These are phyloP conservation scores for Drymonia ruficornis DNA, from an alignment of 2,888 invertebrate species.

Conservation along the genomic window DNA sequence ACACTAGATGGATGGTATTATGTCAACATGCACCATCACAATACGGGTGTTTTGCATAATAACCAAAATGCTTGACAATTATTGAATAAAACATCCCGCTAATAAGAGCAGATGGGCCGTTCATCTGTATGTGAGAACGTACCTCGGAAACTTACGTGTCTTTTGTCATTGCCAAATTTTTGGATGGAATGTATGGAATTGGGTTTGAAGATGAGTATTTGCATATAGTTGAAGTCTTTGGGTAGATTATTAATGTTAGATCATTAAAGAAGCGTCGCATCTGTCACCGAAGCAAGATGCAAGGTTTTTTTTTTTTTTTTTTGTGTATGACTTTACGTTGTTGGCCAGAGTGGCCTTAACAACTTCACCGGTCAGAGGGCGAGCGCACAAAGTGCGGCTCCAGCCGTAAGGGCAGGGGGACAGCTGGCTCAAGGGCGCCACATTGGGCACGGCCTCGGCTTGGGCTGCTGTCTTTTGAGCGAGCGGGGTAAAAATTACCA, in stretches of 20 bases:
- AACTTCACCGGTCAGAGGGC: too few relatives aligned
- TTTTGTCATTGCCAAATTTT: constrained; percentile 75
- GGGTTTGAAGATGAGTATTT: constrained; percentile 27
- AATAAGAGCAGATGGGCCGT: constrained; percentile 63
- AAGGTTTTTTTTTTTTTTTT: too few relatives aligned
- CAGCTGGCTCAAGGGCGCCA: too few relatives aligned
- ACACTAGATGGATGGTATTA: constrained; percentile 81
- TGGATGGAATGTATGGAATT: constrained; percentile 36
- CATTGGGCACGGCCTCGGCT: too few relatives aligned
- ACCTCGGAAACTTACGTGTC: constrained; percentile 41
- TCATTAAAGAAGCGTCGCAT: constrained; percentile 27
- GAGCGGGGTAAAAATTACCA: too few relatives aligned
- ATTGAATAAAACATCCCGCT: constrained; percentile 74
- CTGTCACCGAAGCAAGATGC: too few relatives aligned
- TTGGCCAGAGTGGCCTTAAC: too few relatives aligned
- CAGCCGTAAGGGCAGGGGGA: too few relatives aligned
- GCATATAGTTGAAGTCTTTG: constrained; percentile 23
- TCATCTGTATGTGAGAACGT: constrained; percentile 68
- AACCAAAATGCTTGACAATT: constrained; percentile 74
- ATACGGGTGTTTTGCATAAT: constrained; percentile 75
- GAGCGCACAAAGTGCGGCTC: too few relatives aligned
- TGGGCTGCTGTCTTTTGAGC: too few relatives aligned
- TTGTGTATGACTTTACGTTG: too few relatives aligned
- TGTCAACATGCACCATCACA: constrained; percentile 80
- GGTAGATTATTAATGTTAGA: constrained; percentile 28